Evolutionary conservation across 1,140 invertebrate species (phyloP), one percentile per base, ranked within the genome.

Genomic region (Drosophila ambigua): DNA sequence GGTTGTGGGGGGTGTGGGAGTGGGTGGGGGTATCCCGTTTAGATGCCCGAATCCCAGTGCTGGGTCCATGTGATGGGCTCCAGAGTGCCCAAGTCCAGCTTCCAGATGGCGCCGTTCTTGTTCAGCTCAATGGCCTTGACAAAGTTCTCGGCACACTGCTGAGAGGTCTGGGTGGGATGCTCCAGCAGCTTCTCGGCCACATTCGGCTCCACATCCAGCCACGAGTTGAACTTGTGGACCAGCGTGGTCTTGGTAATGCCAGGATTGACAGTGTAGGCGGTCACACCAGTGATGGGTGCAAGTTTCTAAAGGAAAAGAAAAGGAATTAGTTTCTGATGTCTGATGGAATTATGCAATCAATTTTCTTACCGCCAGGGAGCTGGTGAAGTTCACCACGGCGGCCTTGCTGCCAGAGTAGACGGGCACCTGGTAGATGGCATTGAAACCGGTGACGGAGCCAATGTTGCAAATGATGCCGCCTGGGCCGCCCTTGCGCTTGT

Each of bases 401-500:
- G 92, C 91, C 72, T 94, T 94, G 6, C 92, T 92, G 16, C 91
- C 93, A 4, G 73, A 76, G 72, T 94, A 94, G 2, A 92, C 81
- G 1, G 93, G 93, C 51, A 88, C 65, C 63, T 83, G 77, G 49
- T 84, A 80, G 26, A 88, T 84, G 50, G 90, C 66, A 54, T 87
- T 90, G 51, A 94, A 92, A 35, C 95, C 94, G 57, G 93, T 90
- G 63, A 95, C 93, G 4, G 95, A 95, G 11, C 94, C 93, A 26
- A 95, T 88, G 66, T 95, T 96, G 11, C 95, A 93, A 39, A 96
- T 93, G 3, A 94, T 93, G 23, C 94, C 95, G 51, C 95, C 95
- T 11, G 92, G 92, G 0, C 94, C 94, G n/a, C 93, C 93, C 64
- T 93, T 93, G 39, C 94, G 92, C 77, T 92, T 94, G 24, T 93